Evolutionary conservation across 30 jellyfish, hydroid and myxozoan species (phyloP).

Genomic region (Pelagia noctiluca): DNA sequence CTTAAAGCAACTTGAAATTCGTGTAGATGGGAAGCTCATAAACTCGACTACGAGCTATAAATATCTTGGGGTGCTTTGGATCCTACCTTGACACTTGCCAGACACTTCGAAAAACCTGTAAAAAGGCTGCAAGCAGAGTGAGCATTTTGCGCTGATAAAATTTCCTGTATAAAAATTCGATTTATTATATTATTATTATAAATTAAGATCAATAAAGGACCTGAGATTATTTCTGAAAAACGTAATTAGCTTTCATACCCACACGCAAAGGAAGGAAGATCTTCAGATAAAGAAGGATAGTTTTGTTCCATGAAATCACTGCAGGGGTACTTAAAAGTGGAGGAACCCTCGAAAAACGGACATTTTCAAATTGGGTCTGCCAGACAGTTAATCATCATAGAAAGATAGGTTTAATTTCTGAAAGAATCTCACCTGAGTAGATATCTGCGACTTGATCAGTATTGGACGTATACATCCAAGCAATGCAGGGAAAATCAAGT

Average conservation of each 20-base stretch:
- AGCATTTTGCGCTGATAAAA: slow-evolving; percentile 39
- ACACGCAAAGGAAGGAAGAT: neutral
- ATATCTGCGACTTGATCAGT: slow-evolving; percentile 51
- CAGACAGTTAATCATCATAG: neutral
- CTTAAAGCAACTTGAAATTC: too few species aligned
- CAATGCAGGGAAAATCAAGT: slow-evolving; percentile 65
- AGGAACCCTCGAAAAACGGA: neutral
- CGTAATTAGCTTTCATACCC: neutral
- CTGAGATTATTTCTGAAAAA: too few species aligned
- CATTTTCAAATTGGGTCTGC: neutral
- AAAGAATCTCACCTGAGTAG: slow-evolving; percentile 54
- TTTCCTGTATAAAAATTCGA: too few species aligned
- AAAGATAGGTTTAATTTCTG: neutral
- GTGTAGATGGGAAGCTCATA: neutral
- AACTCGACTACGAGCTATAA: slow-evolving; percentile 35
- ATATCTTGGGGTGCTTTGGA: slow-evolving; percentile 71
- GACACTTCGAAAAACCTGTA: slow-evolving; percentile 54
- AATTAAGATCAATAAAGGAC: too few species aligned
- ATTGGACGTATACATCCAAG: slow-evolving; percentile 63
- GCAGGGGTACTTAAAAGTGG: neutral
- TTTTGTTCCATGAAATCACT: neutral
- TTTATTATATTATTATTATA: too few species aligned
- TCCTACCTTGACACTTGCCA: slow-evolving; percentile 67
- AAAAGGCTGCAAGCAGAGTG: slow-evolving; percentile 77
- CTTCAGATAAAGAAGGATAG: neutral